Conservation (phyloP, 2,113 vertebrate genomes). For the Mesocricetus auratus region DNA sequence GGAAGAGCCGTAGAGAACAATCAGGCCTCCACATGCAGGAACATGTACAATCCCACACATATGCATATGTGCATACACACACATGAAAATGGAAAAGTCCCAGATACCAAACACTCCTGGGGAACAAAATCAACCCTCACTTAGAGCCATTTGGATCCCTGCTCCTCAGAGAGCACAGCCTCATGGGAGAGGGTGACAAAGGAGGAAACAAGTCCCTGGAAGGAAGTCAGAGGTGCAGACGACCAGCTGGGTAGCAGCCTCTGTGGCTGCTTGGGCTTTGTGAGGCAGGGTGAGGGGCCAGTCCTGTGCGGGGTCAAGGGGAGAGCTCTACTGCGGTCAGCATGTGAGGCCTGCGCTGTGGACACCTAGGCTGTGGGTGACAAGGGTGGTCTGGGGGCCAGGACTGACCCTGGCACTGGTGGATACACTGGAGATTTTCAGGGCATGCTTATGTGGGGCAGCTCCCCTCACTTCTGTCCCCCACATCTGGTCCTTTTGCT, state of each 20-base stretch:
- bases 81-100: not conserved
- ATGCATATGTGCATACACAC: not conserved
- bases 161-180: not conserved
- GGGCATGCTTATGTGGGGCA: accelerated
- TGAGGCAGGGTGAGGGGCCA: not conserved
- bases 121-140: not conserved
- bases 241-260: not conserved
- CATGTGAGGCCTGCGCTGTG: accelerated
- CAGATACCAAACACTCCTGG: not conserved
- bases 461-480: not conserved
- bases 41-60: too few species aligned
- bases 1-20: not conserved
- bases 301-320: not conserved
- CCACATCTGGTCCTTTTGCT: not conserved
- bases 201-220: not conserved
- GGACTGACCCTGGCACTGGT: not conserved
- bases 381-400: not conserved
- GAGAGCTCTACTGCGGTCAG: not conserved
- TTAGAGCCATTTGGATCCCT: not conserved
- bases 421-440: not conserved
- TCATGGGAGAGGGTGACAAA: not conserved
- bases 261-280: not conserved
- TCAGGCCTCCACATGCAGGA: not conserved
- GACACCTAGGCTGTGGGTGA: not conserved
- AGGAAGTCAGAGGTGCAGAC: not conserved